Evolutionary conservation across 1,140 invertebrate genomes (phyloP), one percentile per base, ranked within the genome.

Genomic region (Cydia splendana): DNA sequence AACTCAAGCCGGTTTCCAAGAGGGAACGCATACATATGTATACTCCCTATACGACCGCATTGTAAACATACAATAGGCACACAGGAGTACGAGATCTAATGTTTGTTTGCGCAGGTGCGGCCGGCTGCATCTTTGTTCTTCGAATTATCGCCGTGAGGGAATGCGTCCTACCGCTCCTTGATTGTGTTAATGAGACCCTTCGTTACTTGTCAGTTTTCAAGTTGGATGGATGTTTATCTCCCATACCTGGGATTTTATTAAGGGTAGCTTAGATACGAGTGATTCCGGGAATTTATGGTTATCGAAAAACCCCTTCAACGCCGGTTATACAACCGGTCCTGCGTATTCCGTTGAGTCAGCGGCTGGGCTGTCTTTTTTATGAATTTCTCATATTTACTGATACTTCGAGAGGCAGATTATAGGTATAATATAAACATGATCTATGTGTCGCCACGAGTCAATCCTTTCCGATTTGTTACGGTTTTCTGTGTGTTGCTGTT

Each of bases 61-160:
- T 71, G 67, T 71, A 71, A 71, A 71, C 34, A 71, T 12, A 71
- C 67, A 71, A 71, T 71, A 34, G 67, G 30, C 38, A 38, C 65
- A 34, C 67, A 71, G n/a, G 67, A 71, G 67, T 18, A 42, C 30
- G 67, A 69, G 24, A 82, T 76, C 77, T 79, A 82, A 78, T 89
- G 89, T 91, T 90, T 91, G 85, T 91, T 90, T 91, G 85, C 83
- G 85, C 90, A 92, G 90, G 88, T 91, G 90, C 85, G 78, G 51
- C 15, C 76, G 77, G 78, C 78, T 73, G 81, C 83, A 86, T 80
- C 91, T 93, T 93, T 91, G 90, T 91, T 91, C 90, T 88, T 80
- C 76, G 85, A 90, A 93, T 93, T 93, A 93, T 87, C 90, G 85
- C 84, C 80, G 67, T 71, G 67, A 38, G 67, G 67, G 67, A 71